Evolutionary conservation across 2,888 invertebrate genomes (phyloP), one percentile per base, ranked within the genome.

Genomic region (Entomobrya proxima): DNA sequence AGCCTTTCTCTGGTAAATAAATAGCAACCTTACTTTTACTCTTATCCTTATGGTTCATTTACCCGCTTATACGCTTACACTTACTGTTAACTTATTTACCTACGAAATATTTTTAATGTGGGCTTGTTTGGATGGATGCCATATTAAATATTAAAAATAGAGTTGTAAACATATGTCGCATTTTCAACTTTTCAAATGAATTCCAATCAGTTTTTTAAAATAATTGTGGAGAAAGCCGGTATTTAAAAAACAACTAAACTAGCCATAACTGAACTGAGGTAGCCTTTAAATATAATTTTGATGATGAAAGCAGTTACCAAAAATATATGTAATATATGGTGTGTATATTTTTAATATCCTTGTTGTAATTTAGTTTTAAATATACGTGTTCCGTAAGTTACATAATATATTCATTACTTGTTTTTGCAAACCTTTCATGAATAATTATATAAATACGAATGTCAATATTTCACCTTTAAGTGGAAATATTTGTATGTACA

Each of bases 401-500:
- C 27, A 75, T 75, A 75, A 13, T 30, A 47, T 67, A 21, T 40
- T 79, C 32, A 52, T 67, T 40, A 15, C 55, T 69, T 30, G 7
- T 15, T 27, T 30, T 67, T 67, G n/a, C 11, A 67, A 24, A 6
- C 5, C 30, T 11, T 64, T 35, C n/a, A 47, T 30, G 44, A 37
- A 35, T 67, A 47, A 30, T 47, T 47, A 47, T 50, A 50, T 47
- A 52, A 52, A 27, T 61, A 74, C 74, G 74, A 32, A 74, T 52
- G n/a, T 50, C 27, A 52, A 32, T 74, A 9, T 30, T 32, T 52
- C 44, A 67, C 40, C 35, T 37, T 74, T 32, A 40, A 72, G 18
- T 55, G 40, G 24, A 69, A 9, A 18, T 52, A 67, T 18, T 7
- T 37, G 40, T 86, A 86, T 86, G 80, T 86, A 86, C 85, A 89